Percentiles rank a stretch among this genome's conserved stretches.
Evolutionary conservation across 2,113 vertebrate species (phyloP).

Genomic region (Tricholaema leucomelas): DNA sequence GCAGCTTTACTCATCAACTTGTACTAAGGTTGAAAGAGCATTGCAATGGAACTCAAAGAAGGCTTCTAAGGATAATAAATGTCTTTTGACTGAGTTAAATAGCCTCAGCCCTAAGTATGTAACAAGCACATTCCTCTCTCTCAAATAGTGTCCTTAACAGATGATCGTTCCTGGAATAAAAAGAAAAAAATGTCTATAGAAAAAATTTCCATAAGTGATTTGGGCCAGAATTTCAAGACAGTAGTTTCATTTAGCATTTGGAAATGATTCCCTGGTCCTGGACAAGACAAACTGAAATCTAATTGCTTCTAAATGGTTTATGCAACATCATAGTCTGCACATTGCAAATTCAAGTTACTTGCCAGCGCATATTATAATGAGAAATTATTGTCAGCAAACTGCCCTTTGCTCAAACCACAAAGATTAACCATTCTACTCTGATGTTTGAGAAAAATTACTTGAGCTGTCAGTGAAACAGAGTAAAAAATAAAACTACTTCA

Average conservation of each 20-base stretch:
- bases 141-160: not conserved
- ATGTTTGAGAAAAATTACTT: not conserved
- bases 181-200: not conserved
- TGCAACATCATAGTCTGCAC: not conserved
- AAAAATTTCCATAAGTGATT: not conserved
- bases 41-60: not conserved
- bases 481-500: not conserved
- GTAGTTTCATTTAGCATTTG: not conserved
- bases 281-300: not conserved
- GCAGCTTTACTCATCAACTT: not conserved
- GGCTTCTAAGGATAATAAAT: conserved; percentile 25
- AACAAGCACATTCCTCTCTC: not conserved
- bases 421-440: not conserved
- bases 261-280: not conserved
- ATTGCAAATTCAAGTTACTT: not conserved
- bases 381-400: not conserved
- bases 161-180: not conserved
- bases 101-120: not conserved
- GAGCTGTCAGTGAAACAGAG: not conserved
- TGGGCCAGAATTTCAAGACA: not conserved
- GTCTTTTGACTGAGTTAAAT: not conserved
- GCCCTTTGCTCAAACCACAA: not conserved
- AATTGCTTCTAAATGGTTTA: not conserved
- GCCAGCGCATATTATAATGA: not conserved
- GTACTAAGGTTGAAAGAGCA: not conserved